Evolutionary conservation across 2,797 vertebrate species (phyloP), one percentile per base, ranked within the genome.

Genomic region (Lagorchestes hirsutus): DNA sequence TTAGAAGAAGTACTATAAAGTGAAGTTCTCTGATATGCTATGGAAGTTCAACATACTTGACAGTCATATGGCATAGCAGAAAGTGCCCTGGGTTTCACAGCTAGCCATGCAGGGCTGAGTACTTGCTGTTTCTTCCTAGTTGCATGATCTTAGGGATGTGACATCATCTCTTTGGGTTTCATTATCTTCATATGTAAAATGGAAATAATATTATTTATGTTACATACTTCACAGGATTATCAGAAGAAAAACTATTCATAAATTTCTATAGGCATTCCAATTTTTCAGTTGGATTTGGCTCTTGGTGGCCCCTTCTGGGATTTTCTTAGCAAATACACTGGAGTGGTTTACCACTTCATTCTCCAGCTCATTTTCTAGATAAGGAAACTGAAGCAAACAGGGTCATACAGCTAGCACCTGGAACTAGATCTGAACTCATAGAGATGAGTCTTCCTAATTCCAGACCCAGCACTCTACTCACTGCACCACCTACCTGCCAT

Each of bases 1-100:
- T 94, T 97, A 10, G 0, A 95, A 94, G 74, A 54, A 90, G 95
- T 95, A 87, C 18, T 50, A 87, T 46, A 24, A 87, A 87, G 40
- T 40, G 50, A 87, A 87, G 24, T 46, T 46, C 1, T 74, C 28
- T 24, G 40, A 54, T 55, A 55, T 29, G 52, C 52, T 34, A 54
- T 34, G 29, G 54, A 52, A 55, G 5, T 55, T 31, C 31, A 55
- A 54, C 27, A 1, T 92, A 82, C n/a, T 55, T 93, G 87, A 96
- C 94, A 95, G 4, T 91, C 40, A 58, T 82, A 96, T 46, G 82
- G 34, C 82, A n/a, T 92, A 67, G 50, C 82, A 91, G 14, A 27
- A 50, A 57, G 94, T 94, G 46, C 14, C 0, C 13, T 94, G 54
- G 18, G 28, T 90, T 90, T 1, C 56, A 97, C 52, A 54, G 96